Base-by-base conservation (phyloP, 2,888 invertebrate genomes). In the Tachina lurida region DNA sequence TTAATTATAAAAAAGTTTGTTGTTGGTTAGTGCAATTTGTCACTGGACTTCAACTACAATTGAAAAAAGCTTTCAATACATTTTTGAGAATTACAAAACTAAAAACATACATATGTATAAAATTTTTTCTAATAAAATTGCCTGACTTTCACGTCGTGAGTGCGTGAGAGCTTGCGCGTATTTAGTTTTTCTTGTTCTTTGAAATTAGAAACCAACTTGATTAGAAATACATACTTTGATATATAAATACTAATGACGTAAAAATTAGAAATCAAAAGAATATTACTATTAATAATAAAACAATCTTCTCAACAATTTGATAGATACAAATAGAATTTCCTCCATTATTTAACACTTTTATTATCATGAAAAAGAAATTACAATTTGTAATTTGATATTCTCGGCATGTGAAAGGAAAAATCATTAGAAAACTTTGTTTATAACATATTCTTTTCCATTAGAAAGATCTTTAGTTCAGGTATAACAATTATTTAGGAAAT, bases 311-410 rank as follows among this genome's bases (percentile, higher is more conserved):
- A 39, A 17, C 41, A n/a, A n/a, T 31, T 31, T 7, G 31, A 31
- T 31, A 31, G 31, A 31, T 31, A 31, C 5, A 31, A 31, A 31
- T 31, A 5, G n/a, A 41, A 41, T 60, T 43, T n/a, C 17, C 43
- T 62, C 8, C 10, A 62, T 41, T 62, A 62, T 10, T 43, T 49
- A 1, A 65, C 13, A 47, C 22, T 47, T 22, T 22, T 10, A 12
- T 45, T 45, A 19, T 22, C 45, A 45, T 22, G 15, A 54, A 81
- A 62, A 56, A 39, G 12, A 41, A 68, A 56, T 45, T 56, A n/a
- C 22, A 31, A 67, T 77, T 58, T 77, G 71, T 70, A 81, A 81
- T 67, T 77, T 67, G 43, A 83, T 84, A 84, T 70, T 75, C 54
- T 49, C 54, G 19, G 56, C 74, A 80, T 74, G 58, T 60, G 19